Base-by-base conservation (phyloP, 2,888 invertebrate species). In the Rhamphomyia laevipes region DNA sequence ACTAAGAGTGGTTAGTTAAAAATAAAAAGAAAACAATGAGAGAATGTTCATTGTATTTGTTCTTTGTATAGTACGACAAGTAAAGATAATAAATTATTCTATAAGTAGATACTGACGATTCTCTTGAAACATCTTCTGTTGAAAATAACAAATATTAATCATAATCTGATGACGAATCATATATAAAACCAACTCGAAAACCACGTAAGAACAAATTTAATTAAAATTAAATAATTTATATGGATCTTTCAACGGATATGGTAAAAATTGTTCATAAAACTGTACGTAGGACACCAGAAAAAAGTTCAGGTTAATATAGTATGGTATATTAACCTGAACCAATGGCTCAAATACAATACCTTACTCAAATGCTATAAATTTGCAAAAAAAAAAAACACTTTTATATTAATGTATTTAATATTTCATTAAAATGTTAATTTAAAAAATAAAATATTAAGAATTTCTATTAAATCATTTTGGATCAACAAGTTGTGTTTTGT, bases 281-380 rank as follows among this genome's bases (percentile, higher is more conserved):
- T 18, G 40, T 12, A 16, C 59, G 56, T 49, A 59, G 62, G 7
- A 53, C 56, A 18, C 61, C 59, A 12, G 62, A 63, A 54, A 55
- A 61, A 47, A 47, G 4, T 47, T 51, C 12, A 51, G 63, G 59
- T 56, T n/a, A n/a, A n/a, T n/a, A n/a, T n/a, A n/a, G n/a, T n/a
- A n/a, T n/a, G n/a, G n/a, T n/a, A n/a, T n/a, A n/a, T n/a, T n/a
- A n/a, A n/a, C n/a, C n/a, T n/a, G n/a, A n/a, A n/a, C 88, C 44
- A 99, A 74, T 1, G 96, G 92, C 68, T 99, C 99, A 67, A 99
- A 87, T 13, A n/a, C n/a, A n/a, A n/a, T n/a, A 99, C 99, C 81
- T 99, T 87, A 68, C 99, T 99, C 49, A 99, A 77, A 75, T 99
- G 99, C 66, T 94, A 43, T 11, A 44, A 46, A n/a, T n/a, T n/a